These are phyloP conservation scores for Heliothis virescens DNA, from an alignment of 1,140 invertebrate genomes.

Conservation along the genomic window DNA sequence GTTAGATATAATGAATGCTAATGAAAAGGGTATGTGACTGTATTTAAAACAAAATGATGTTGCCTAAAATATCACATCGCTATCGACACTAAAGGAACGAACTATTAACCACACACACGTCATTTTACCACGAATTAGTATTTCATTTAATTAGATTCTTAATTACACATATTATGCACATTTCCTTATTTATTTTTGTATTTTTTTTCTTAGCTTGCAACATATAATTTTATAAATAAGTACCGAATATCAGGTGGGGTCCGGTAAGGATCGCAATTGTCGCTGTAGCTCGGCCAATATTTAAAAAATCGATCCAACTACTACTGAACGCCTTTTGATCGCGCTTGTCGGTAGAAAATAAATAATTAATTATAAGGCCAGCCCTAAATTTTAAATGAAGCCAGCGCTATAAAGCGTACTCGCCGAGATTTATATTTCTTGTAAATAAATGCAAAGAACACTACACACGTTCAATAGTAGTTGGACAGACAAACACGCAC, in stretches of 20 bases:
- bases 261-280: slow-evolving; percentile 20
- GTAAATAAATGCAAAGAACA: not conserved
- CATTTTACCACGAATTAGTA: slow-evolving; percentile 50
- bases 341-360: not conserved
- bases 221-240: slow-evolving; percentile 64
- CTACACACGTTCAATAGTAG: not conserved
- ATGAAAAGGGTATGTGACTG: not conserved
- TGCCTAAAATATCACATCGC: slow-evolving; percentile 54
- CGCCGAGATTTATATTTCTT: not conserved
- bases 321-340: slow-evolving; percentile 3
- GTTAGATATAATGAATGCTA: not conserved
- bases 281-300: slow-evolving; percentile 8
- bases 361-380: not conserved
- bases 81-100: slow-evolving; percentile 46
- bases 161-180: slow-evolving; percentile 70
- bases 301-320: not conserved
- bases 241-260: slow-evolving; percentile 61
- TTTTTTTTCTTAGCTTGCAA: slow-evolving; percentile 61
- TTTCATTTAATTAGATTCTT: slow-evolving; percentile 53
- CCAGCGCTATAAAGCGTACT: not conserved
- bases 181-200: slow-evolving; percentile 62
- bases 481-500: slow-evolving; percentile 13
- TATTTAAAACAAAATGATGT: slow-evolving; percentile 21
- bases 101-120: slow-evolving; percentile 53
- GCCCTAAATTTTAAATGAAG: not conserved